A percentile compares a stretch with the other conserved stretches of the same genome.
These are phyloP conservation scores for Patella ulyssiponensis DNA, from an alignment of 2,888 invertebrate genomes.

Conservation along the genomic window DNA sequence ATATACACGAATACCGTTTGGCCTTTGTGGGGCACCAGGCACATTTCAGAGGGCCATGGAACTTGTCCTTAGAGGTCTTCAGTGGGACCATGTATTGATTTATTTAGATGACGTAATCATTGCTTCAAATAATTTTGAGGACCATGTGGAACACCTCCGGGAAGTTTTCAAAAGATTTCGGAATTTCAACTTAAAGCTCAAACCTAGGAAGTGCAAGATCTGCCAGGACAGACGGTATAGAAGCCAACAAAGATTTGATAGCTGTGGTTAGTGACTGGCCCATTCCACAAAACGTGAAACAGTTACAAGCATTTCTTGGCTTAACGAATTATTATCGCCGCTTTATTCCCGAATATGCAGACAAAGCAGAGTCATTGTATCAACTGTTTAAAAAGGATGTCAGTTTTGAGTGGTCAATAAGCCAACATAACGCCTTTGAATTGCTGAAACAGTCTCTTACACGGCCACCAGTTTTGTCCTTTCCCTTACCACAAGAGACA, in stretches of 20 bases:
- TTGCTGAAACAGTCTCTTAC: slow-evolving; percentile 6
- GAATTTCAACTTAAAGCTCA: slow-evolving; percentile 29
- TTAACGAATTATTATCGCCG: slow-evolving; percentile 23
- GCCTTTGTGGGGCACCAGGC: slow-evolving; percentile 40
- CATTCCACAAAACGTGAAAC: background rate
- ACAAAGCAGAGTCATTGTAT: slow-evolving; percentile 11
- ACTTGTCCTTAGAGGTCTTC: slow-evolving; percentile 36
- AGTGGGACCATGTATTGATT: slow-evolving; percentile 31
- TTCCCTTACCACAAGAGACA: slow-evolving; percentile 8
- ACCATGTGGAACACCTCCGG: slow-evolving; percentile 29
- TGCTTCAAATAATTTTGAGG: slow-evolving; percentile 27
- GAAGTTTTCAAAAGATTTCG: slow-evolving; percentile 32
- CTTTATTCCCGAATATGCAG: slow-evolving; percentile 10
- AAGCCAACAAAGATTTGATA: slow-evolving; percentile 12
- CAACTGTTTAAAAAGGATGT: background rate
- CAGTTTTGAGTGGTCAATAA: background rate
- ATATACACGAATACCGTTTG: slow-evolving; percentile 27
- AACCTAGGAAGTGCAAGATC: slow-evolving; percentile 39
- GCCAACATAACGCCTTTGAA: slow-evolving; percentile 9
- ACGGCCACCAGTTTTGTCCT: background rate
- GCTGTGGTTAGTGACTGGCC: slow-evolving; percentile 26
- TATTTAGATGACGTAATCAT: slow-evolving; percentile 42
- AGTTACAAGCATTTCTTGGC: slow-evolving; percentile 11
- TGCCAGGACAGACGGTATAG: slow-evolving; percentile 29
- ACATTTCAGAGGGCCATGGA: slow-evolving; percentile 40